These are phyloP conservation scores for Drosophila barbarae DNA, from an alignment of 2,888 invertebrate species.

Conservation along the genomic window DNA sequence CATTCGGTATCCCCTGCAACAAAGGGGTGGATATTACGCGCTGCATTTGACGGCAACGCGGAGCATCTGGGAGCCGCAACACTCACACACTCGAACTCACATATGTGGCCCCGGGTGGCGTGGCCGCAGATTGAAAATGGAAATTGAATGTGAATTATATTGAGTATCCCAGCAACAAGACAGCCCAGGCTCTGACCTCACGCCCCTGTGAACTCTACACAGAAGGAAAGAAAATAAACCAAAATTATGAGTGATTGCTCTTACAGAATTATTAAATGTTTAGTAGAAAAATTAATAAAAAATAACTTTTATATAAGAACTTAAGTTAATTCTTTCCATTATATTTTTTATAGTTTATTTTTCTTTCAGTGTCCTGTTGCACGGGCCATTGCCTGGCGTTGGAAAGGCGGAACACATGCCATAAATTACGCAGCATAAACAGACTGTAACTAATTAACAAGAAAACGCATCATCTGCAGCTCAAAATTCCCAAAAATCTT, in stretches of 20 bases:
- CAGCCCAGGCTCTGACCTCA: conserved; percentile 40
- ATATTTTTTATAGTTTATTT: background rate
- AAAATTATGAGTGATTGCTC: background rate
- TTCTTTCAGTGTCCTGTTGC: background rate
- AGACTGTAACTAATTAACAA: conserved; percentile 70
- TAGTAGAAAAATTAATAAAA: background rate
- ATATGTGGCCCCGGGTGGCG: conserved; percentile 53
- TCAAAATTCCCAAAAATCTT: conserved; percentile 21
- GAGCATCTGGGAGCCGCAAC: conserved; percentile 49
- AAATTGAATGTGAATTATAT: conserved; percentile 70
- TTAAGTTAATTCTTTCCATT: accelerated
- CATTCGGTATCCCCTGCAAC: conserved; percentile 9
- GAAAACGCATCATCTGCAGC: conserved; percentile 52
- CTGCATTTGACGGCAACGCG: conserved; percentile 26
- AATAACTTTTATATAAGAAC: background rate
- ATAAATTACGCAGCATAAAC: conserved; percentile 64
- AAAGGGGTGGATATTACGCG: conserved; percentile 52
- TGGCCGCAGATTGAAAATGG: conserved; percentile 52
- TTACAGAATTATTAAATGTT: too few species aligned
- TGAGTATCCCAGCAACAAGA: conserved; percentile 42
- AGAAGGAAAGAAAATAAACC: background rate
- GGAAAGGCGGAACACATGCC: conserved; percentile 43
- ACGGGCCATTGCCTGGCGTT: conserved; percentile 6
- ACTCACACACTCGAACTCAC: conserved; percentile 53
- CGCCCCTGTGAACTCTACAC: conserved; percentile 45